Evolutionary conservation across 2,113 vertebrate species (phyloP).

Genomic region (Eretmochelys imbricata): DNA sequence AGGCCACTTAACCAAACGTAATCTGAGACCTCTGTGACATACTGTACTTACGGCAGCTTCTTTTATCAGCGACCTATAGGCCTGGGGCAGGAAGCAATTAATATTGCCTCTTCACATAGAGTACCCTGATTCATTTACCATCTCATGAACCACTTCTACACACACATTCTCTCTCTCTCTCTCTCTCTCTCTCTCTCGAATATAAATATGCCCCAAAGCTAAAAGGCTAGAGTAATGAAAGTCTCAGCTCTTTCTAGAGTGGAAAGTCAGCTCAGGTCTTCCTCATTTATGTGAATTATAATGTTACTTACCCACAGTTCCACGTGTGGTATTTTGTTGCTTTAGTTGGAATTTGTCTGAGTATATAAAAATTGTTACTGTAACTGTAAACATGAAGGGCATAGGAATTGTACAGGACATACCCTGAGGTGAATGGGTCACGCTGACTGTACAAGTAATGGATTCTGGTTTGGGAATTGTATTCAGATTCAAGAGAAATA

Average conservation of each 20-base stretch:
- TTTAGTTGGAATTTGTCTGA: neutral
- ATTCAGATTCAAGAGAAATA: neutral
- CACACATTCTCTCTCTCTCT: too few relatives aligned
- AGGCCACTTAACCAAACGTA: slow-evolving; percentile 55
- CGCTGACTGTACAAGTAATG: neutral
- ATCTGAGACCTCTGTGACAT: slow-evolving; percentile 1
- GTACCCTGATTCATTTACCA: neutral
- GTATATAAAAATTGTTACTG: neutral
- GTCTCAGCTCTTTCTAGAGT: neutral
- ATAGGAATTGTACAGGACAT: neutral
- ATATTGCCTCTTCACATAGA: neutral
- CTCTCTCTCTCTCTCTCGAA: neutral
- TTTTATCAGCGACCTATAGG: neutral
- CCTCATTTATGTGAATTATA: neutral
- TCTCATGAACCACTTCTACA: neutral
- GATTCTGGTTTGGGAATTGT: neutral
- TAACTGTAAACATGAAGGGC: neutral
- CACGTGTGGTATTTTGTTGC: neutral
- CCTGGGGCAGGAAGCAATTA: neutral
- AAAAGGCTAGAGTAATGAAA: slow-evolving; percentile 10
- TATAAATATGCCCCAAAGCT: neutral
- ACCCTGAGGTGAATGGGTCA: neutral
- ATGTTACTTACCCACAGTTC: neutral
- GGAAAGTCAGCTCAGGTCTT: neutral
- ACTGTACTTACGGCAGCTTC: neutral